These are phyloP conservation scores for Beroe forskalii DNA, from an alignment of 37 sponge, comb jelly and placozoan species.

Conservation along the genomic window DNA sequence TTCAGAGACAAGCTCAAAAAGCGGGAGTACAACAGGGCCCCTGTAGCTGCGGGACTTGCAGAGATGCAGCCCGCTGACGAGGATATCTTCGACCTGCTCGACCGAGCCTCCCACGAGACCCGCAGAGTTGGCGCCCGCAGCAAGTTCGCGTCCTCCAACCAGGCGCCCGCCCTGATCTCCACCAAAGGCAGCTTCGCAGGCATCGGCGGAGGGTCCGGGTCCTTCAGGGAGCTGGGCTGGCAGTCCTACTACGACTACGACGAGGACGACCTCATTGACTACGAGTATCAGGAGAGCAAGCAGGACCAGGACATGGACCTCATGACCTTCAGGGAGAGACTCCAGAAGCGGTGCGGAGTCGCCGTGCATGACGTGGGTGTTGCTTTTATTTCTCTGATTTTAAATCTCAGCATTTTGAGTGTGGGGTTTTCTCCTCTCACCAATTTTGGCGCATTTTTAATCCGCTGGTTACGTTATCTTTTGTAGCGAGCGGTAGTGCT, in stretches of 20 bases:
- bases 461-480: too few relatives aligned
- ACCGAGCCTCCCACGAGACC: constrained; percentile 6
- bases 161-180: constrained; percentile 46
- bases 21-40: constrained; percentile 24
- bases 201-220: constrained; percentile 11
- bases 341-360: neutral
- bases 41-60: neutral
- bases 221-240: constrained; percentile 37
- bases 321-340: constrained; percentile 50
- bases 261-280: constrained; percentile 38
- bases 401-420: too few relatives aligned
- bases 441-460: too few relatives aligned
- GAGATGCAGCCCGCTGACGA: constrained; percentile 38
- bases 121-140: neutral
- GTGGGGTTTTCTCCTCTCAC: too few relatives aligned
- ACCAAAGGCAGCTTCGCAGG: constrained; percentile 55
- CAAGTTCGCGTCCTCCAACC: constrained; percentile 14
- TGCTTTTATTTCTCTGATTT: too few relatives aligned
- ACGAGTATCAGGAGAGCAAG: neutral
- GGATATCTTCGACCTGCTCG: constrained; percentile 53
- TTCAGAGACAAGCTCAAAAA: constrained; percentile 46
- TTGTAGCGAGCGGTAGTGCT: too few relatives aligned
- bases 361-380: constrained; percentile 30
- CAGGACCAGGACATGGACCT: constrained; percentile 35
- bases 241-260: constrained; percentile 33